Conservation (phyloP, 1,140 invertebrate species). For the Delia radicum region DNA sequence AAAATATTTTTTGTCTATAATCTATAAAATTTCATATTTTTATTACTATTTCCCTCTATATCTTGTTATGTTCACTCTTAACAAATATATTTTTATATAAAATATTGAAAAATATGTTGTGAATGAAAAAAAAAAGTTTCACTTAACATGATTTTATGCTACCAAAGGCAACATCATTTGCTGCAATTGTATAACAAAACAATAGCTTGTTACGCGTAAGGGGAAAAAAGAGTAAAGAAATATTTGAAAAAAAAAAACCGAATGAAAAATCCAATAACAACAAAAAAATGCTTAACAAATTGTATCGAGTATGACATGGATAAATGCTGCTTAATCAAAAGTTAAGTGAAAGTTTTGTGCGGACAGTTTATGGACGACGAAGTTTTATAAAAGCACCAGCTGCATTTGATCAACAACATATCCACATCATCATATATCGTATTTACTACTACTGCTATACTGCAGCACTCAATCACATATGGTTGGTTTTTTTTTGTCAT, state of each 20-base stretch:
- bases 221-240: neutral
- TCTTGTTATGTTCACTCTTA: neutral
- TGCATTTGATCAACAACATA: neutral
- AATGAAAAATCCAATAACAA: neutral
- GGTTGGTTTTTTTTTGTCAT: neutral
- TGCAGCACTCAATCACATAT: neutral
- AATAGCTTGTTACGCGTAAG: conserved; percentile 5
- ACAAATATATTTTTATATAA: neutral
- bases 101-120: neutral
- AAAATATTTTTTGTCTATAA: neutral
- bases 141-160: conserved; percentile 3
- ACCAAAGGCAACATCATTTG: conserved; percentile 13
- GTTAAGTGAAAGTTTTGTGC: conserved; percentile 35
- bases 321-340: conserved; percentile 51
- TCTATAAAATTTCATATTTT: neutral
- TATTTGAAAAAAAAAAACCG: neutral
- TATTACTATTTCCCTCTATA: neutral
- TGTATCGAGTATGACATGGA: conserved; percentile 21
- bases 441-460: neutral
- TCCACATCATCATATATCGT: neutral
- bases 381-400: neutral
- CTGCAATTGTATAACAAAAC: conserved; percentile 13
- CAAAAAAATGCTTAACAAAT: neutral
- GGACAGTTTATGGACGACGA: conserved; percentile 20
- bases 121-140: neutral